Conservation (phyloP, 1,140 invertebrate species). For the Drosophila tani region DNA sequence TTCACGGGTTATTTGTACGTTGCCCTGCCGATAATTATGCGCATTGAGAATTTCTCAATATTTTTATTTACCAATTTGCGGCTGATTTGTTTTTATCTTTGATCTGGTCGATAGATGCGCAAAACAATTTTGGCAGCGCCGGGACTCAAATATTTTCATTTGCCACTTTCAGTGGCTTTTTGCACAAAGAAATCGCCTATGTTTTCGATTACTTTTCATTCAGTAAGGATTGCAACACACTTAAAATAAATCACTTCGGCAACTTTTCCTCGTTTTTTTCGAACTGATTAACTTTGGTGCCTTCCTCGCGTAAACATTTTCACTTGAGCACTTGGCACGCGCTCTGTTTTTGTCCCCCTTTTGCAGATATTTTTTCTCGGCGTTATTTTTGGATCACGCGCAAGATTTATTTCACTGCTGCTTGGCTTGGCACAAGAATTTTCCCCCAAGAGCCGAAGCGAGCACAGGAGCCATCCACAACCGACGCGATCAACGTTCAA, state of each 20-base stretch:
- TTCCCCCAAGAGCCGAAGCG: slow-evolving; percentile 11
- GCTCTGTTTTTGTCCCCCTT: slow-evolving; percentile 56
- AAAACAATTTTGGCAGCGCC: slow-evolving; percentile 42
- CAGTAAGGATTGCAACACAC: slow-evolving; percentile 26
- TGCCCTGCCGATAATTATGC: slow-evolving; percentile 47
- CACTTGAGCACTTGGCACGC: slow-evolving; percentile 64
- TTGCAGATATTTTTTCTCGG: slow-evolving; percentile 39
- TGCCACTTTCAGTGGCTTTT: slow-evolving; percentile 30
- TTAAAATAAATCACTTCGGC: slow-evolving; percentile 38
- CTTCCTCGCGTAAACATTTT: slow-evolving; percentile 37
- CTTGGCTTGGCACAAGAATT: slow-evolving; percentile 39
- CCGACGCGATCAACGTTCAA: slow-evolving; percentile 67
- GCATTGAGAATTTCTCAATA: slow-evolving; percentile 48
- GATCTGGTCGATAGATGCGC: slow-evolving; percentile 43
- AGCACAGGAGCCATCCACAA: slow-evolving; percentile 37
- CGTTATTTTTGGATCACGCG: slow-evolving; percentile 61
- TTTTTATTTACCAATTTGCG: slow-evolving; percentile 71
- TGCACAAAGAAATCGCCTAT: slow-evolving; percentile 42
- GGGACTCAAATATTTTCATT: slow-evolving; percentile 34
- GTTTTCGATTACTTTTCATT: slow-evolving; percentile 37
- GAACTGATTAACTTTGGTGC: slow-evolving; percentile 43
- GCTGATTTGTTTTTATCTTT: slow-evolving; percentile 67
- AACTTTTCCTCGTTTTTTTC: slow-evolving; percentile 21
- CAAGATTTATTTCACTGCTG: slow-evolving; percentile 70
- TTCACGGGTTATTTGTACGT: slow-evolving; percentile 21